Percentiles rank a stretch among this genome's conserved stretches.
Evolutionary conservation across 30 jellyfish, hydroid and myxozoan genomes (phyloP).

Genomic region (Calvadosia cruxmelitensis): DNA sequence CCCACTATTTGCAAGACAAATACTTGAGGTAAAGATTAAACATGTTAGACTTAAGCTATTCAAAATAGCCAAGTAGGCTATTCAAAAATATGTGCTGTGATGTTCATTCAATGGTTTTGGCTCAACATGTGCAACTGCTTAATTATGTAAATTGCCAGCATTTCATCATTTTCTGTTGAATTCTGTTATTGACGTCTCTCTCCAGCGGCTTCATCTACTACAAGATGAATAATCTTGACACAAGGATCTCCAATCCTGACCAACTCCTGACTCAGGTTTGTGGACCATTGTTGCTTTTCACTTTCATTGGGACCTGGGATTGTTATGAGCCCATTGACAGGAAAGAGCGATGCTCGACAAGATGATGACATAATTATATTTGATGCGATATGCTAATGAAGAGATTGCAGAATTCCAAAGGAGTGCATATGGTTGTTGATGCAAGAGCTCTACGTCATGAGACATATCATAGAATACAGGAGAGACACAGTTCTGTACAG

Average conservation of each 20-base stretch:
- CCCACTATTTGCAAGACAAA: constrained; percentile 69
- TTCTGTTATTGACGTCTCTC: neutral
- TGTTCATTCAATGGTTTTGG: too few relatives aligned
- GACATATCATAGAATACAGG: too few relatives aligned
- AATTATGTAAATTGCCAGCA: too few relatives aligned
- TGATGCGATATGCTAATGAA: too few relatives aligned
- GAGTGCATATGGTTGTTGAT: too few relatives aligned
- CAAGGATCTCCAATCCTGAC: constrained; percentile 87
- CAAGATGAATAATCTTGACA: constrained; percentile 88
- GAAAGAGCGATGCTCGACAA: neutral
- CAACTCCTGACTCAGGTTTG: constrained; percentile 84
- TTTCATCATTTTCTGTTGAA: too few relatives aligned
- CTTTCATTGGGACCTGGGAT: constrained; percentile 8
- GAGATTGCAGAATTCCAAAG: too few relatives aligned
- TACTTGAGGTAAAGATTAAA: constrained; percentile 50
- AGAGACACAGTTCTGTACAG: too few relatives aligned
- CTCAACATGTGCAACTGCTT: too few relatives aligned
- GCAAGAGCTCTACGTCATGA: too few relatives aligned
- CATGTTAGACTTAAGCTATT: neutral
- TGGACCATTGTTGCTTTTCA: neutral
- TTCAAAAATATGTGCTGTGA: too few relatives aligned
- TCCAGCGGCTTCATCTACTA: constrained; percentile 85
- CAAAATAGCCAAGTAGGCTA: neutral
- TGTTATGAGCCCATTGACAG: neutral
- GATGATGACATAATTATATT: too few relatives aligned